These are phyloP conservation scores for Collichthys lucidus DNA, from an alignment of 2,113 vertebrate species.

Conservation along the genomic window DNA sequence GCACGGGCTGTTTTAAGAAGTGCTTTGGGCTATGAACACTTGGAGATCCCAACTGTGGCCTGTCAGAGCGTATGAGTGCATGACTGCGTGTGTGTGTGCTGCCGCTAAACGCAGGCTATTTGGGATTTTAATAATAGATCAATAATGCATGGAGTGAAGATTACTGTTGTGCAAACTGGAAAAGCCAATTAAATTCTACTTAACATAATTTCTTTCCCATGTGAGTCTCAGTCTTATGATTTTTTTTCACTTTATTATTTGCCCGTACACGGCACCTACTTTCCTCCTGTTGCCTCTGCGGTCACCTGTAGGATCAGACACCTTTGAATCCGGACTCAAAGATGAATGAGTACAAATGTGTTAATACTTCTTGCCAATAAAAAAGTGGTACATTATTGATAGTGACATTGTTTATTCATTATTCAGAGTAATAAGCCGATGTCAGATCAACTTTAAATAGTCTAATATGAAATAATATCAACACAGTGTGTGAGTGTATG, in stretches of 20 bases:
- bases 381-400: not conserved
- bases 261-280: not conserved
- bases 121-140: constrained; percentile 67
- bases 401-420: not conserved
- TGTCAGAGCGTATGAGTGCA: constrained; percentile 43
- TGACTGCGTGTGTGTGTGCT: not conserved
- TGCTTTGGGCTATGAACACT: constrained; percentile 31
- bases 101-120: constrained; percentile 59
- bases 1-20: constrained; percentile 31
- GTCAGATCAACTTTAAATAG: not conserved
- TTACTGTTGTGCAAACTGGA: constrained; percentile 43
- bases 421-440: not conserved
- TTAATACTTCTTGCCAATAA: not conserved
- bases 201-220: constrained; percentile 38
- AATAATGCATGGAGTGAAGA: constrained; percentile 72
- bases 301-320: not conserved
- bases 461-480: not conserved
- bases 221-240: not conserved
- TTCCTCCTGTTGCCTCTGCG: not conserved
- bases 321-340: not conserved
- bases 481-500: not conserved
- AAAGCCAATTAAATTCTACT: constrained; percentile 64
- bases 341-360: not conserved
- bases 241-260: constrained; percentile 6
- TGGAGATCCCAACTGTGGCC: constrained; percentile 11